Conservation (phyloP, 2,797 vertebrate genomes). For the Lagodon rhomboides region DNA sequence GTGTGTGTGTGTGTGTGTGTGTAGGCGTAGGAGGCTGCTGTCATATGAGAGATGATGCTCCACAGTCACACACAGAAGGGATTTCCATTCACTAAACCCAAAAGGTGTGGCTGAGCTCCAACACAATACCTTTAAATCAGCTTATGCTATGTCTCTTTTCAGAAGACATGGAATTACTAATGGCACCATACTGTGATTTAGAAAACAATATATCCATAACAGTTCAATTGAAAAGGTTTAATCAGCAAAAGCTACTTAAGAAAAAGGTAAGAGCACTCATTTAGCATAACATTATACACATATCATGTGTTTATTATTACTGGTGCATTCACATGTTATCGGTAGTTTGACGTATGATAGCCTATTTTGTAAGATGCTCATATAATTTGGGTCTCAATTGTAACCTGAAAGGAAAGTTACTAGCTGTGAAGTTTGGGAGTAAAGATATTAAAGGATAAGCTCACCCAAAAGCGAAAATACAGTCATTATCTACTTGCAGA, state of each 20-base stretch:
- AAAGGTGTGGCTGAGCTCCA: slow-evolving; percentile 56
- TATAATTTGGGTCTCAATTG: neutral
- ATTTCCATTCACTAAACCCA: slow-evolving; percentile 60
- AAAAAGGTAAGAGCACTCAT: neutral
- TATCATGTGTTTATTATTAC: neutral
- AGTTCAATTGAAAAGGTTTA: neutral
- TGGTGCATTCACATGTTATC: no score
- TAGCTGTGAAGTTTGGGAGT: neutral
- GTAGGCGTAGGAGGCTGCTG: slow-evolving; percentile 36
- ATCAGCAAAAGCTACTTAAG: neutral
- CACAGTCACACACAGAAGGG: slow-evolving; percentile 60
- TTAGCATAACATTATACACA: neutral
- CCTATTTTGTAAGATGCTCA: neutral
- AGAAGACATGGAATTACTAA: slow-evolving; percentile 33
- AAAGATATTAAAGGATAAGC: neutral
- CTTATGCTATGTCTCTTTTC: slow-evolving; percentile 43
- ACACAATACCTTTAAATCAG: slow-evolving; percentile 58
- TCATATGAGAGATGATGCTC: slow-evolving; percentile 58
- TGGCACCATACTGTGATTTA: slow-evolving; percentile 7
- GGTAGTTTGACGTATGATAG: neutral
- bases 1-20: slow-evolving; percentile 23
- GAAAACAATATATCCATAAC: neutral
- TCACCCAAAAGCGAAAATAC: no score
- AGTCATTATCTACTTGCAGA: no score
- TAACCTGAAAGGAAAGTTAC: neutral